Evolutionary conservation across 1,140 invertebrate genomes (phyloP).

Genomic region (Nasonia giraulti): DNA sequence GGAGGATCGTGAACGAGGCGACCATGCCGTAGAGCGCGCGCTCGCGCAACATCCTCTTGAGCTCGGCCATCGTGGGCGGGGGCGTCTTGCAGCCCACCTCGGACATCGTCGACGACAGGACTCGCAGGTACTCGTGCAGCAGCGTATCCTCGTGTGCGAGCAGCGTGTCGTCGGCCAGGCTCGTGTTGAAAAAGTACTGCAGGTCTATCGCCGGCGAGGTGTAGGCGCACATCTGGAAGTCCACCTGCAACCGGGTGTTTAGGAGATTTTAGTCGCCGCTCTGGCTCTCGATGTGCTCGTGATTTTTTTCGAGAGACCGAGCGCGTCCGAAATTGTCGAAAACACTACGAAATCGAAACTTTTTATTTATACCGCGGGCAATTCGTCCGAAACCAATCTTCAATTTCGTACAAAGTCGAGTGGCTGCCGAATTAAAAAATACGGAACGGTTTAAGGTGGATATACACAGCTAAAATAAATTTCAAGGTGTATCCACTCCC

Average conservation of each 20-base stretch:
- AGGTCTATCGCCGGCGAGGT: conserved; percentile 74
- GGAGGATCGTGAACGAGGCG: conserved; percentile 57
- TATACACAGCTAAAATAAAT: too few relatives aligned
- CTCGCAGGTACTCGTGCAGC: conserved; percentile 67
- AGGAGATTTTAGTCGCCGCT: conserved; percentile 41
- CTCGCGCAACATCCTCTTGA: conserved; percentile 63
- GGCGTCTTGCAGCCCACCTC: conserved; percentile 64
- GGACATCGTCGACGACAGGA: conserved; percentile 65
- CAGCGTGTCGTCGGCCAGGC: conserved; percentile 60
- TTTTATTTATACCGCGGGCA: too few relatives aligned
- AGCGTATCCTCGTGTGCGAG: conserved; percentile 64
- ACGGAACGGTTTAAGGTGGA: too few relatives aligned
- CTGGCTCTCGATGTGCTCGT: too few relatives aligned
- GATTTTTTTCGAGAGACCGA: too few relatives aligned
- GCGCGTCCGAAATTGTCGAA: too few relatives aligned
- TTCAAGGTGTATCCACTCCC: too few relatives aligned
- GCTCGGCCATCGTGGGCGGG: conserved; percentile 67
- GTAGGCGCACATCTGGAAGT: conserved; percentile 74
- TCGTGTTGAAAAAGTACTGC: conserved; percentile 74
- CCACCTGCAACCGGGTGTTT: conserved; percentile 69
- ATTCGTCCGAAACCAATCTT: too few relatives aligned
- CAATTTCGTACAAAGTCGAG: too few relatives aligned
- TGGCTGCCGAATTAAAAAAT: too few relatives aligned
- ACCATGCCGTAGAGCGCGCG: conserved; percentile 62
- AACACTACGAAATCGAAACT: too few relatives aligned